Conservation (phyloP, 37 sponge, comb jelly and placozoan genomes). For the Eunapius fragilis region DNA sequence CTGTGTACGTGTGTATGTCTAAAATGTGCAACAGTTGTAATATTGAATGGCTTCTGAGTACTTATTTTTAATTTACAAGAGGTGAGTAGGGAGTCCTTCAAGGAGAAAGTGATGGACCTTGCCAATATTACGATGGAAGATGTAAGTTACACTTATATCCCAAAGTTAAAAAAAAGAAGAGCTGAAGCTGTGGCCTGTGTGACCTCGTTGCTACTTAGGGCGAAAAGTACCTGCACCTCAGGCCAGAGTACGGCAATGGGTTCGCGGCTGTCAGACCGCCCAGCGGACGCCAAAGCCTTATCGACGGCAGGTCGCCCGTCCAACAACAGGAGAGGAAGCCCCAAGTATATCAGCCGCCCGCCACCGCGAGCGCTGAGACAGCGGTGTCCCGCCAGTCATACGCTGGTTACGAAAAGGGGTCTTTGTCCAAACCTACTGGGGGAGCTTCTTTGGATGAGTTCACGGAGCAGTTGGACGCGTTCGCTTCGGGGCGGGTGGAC, state of each 20-base stretch:
- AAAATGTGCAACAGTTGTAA: neutral
- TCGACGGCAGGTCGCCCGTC: neutral
- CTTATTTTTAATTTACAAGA: slow-evolving; percentile 34
- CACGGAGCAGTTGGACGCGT: neutral
- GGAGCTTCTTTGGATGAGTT: neutral
- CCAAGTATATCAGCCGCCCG: neutral
- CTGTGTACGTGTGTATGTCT: neutral
- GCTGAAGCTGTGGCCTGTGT: no score
- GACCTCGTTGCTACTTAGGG: slow-evolving; percentile 20
- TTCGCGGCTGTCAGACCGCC: neutral
- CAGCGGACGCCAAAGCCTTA: neutral
- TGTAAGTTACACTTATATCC: slow-evolving; percentile 52
- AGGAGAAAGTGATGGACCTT: slow-evolving; percentile 70
- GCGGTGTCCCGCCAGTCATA: neutral
- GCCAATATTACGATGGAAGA: slow-evolving; percentile 69
- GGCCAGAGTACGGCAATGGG: slow-evolving; percentile 11
- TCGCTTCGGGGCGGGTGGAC: neutral
- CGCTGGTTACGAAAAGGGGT: neutral
- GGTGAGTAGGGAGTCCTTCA: slow-evolving; percentile 63
- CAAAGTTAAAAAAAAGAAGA: no score
- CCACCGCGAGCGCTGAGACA: neutral
- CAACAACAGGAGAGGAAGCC: neutral
- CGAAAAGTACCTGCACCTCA: slow-evolving; percentile 65
- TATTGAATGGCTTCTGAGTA: neutral
- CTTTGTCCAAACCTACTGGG: neutral